Evolutionary conservation across 2,888 invertebrate genomes (phyloP).

Genomic region (Troides aeacus): DNA sequence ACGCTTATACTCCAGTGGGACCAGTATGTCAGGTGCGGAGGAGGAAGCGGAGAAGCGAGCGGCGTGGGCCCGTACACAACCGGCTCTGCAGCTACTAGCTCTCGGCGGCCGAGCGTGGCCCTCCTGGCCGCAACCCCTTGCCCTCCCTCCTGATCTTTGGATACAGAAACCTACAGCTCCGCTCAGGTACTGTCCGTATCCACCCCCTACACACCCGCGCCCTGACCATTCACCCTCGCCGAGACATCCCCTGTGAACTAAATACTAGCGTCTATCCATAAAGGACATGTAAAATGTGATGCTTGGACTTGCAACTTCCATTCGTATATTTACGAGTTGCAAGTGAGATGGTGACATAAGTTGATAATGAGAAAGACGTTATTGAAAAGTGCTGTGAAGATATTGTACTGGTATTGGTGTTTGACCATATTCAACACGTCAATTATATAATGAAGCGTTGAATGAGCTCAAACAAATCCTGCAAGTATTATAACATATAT

Average conservation of each 20-base stretch:
- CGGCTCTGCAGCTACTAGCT: conserved; percentile 66
- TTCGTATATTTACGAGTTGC: neutral
- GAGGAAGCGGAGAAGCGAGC: conserved; percentile 80
- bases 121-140: conserved; percentile 32
- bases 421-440: conserved; percentile 14
- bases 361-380: conserved; percentile 11
- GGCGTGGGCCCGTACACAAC: conserved; percentile 76
- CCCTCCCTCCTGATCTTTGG: conserved; percentile 92
- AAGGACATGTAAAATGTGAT: neutral
- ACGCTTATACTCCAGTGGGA: conserved; percentile 83
- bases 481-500: conserved; percentile 36
- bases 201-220: conserved; percentile 72
- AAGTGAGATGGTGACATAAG: neutral
- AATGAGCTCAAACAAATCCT: conserved; percentile 28
- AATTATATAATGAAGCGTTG: conserved; percentile 10
- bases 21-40: conserved; percentile 75
- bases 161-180: conserved; percentile 90
- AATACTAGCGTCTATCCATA: neutral
- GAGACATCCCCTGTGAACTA: conserved; percentile 65
- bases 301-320: neutral
- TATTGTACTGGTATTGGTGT: conserved; percentile 14
- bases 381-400: conserved; percentile 53
- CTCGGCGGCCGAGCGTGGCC: conserved; percentile 89
- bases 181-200: conserved; percentile 82
- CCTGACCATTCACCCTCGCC: conserved; percentile 64